These are phyloP conservation scores for Emesis russula DNA, from an alignment of 2,888 invertebrate species.

Conservation along the genomic window DNA sequence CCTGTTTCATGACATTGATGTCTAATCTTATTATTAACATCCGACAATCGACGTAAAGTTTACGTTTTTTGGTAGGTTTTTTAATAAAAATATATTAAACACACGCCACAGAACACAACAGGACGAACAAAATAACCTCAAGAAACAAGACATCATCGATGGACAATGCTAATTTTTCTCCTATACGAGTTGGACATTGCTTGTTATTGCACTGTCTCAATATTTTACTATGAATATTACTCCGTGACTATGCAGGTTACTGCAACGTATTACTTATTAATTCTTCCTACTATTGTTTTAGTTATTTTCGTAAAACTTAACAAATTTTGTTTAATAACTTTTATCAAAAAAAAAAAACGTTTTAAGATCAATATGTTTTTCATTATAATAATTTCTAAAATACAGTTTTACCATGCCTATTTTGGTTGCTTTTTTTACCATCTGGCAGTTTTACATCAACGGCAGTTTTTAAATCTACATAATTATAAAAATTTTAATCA, in stretches of 20 bases:
- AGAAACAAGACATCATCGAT: constrained; percentile 32
- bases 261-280: no score
- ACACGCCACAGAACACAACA: constrained; percentile 41
- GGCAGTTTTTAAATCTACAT: no score
- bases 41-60: constrained; percentile 66
- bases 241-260: constrained; percentile 18
- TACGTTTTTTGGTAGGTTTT: constrained; percentile 57
- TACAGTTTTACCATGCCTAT: no score
- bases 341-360: no score
- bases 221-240: constrained; percentile 54
- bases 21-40: constrained; percentile 65
- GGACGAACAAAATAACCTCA: constrained; percentile 38
- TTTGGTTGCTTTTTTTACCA: no score
- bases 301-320: no score
- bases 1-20: constrained; percentile 37
- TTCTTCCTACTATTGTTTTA: no score
- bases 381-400: no score
- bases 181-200: constrained; percentile 66
- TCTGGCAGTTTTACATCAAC: no score
- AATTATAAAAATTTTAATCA: no score
- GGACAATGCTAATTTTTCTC: constrained; percentile 58
- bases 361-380: no score
- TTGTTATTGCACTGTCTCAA: constrained; percentile 80
- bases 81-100: constrained; percentile 33
- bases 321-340: no score